Percentiles rank a stretch among this genome's conserved stretches.
Conservation (phyloP, 2,113 vertebrate genomes). For the Phalacrocorax pelagicus region DNA sequence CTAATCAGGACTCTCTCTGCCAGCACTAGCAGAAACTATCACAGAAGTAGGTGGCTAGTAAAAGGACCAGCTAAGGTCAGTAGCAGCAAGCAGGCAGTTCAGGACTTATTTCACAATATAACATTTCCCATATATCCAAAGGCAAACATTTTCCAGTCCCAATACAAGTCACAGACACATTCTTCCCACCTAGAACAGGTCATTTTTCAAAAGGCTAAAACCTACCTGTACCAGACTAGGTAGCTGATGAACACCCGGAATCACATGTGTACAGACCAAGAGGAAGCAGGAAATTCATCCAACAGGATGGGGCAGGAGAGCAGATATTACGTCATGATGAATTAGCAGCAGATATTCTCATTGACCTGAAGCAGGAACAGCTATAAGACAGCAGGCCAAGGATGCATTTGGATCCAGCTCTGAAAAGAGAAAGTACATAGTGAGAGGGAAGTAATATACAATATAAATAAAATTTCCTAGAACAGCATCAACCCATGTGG, state of each 20-base stretch:
- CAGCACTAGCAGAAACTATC: neutral
- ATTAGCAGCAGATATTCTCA: constrained; percentile 7
- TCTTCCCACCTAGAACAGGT: neutral
- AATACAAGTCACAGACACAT: neutral
- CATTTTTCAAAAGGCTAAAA: neutral
- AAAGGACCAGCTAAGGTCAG: neutral
- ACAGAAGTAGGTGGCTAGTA: neutral
- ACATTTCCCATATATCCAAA: neutral
- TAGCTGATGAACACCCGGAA: neutral
- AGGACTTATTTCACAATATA: neutral
- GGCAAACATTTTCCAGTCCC: neutral
- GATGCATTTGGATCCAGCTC: constrained; percentile 17
- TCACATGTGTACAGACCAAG: constrained; percentile 15
- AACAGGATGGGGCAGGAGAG: neutral
- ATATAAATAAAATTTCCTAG: neutral
- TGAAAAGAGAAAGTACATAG: constrained; percentile 29
- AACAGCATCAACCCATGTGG: neutral
- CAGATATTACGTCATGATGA: constrained; percentile 43
- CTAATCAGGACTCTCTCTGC: neutral
- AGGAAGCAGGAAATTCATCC: constrained; percentile 15
- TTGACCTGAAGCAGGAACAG: neutral
- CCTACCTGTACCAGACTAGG: constrained; percentile 41
- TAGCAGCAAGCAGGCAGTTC: neutral
- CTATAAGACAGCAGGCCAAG: neutral
- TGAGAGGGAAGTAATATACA: neutral